These are phyloP conservation scores for Poecilus cupreus DNA, from an alignment of 2,888 invertebrate species.

Conservation along the genomic window DNA sequence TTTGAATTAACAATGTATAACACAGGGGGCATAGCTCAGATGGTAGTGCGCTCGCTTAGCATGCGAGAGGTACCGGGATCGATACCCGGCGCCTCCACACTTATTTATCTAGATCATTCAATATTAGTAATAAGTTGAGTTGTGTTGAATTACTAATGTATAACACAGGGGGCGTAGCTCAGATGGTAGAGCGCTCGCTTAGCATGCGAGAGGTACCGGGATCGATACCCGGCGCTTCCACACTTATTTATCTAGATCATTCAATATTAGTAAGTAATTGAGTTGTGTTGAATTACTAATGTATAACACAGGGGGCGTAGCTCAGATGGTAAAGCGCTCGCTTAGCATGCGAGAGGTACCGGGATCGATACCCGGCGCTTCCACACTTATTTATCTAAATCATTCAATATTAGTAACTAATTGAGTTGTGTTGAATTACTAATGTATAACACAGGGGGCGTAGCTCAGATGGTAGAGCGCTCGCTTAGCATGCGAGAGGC, in stretches of 20 bases:
- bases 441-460: conserved; percentile 68
- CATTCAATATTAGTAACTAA: too few species aligned
- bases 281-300: too few species aligned
- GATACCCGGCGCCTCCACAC: conserved; percentile 72
- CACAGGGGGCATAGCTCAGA: conserved; percentile 73
- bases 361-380: conserved; percentile 74
- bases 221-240: conserved; percentile 74
- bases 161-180: conserved; percentile 73
- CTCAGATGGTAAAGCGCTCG: conserved; percentile 77
- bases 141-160: too few species aligned
- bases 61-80: conserved; percentile 78
- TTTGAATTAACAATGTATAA: too few species aligned
- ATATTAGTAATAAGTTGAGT: too few species aligned
- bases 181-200: conserved; percentile 77
- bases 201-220: conserved; percentile 77
- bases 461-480: conserved; percentile 77
- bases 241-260: too few species aligned
- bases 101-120: too few species aligned
- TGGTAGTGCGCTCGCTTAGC: conserved; percentile 77
- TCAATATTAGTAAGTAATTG: too few species aligned
- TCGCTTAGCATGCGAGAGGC: conserved; percentile 77
- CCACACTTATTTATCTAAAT: too few species aligned
- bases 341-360: conserved; percentile 77
- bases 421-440: too few species aligned
- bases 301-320: conserved; percentile 71